phyloP scores from a whole-genome alignment of 92 coral and sea anemone species.

The Paragorgia papillata region DNA sequence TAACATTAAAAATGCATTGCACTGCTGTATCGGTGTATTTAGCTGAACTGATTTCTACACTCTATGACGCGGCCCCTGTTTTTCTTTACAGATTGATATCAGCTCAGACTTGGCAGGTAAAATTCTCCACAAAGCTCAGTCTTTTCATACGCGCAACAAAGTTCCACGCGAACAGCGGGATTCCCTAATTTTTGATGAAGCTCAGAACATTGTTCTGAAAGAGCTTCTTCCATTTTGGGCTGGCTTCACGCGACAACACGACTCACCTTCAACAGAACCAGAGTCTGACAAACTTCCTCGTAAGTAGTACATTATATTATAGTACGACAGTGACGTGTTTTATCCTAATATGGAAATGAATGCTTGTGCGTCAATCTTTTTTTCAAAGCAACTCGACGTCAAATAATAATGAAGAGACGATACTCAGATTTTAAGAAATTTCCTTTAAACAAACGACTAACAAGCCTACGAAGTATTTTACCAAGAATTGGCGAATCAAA shows the following conservation, averaged over 20 bases:
- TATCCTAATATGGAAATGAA: too few species aligned
- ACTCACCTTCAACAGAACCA: slow-evolving; percentile 61
- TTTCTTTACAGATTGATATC: slow-evolving; percentile 76
- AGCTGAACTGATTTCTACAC: too few species aligned
- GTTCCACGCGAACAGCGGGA: slow-evolving; percentile 89
- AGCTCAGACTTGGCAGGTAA: slow-evolving; percentile 92
- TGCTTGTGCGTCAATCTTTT: too few species aligned
- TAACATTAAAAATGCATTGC: too few species aligned
- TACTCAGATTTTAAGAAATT: slow-evolving; percentile 83
- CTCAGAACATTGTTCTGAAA: slow-evolving; percentile 84
- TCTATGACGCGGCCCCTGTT: too few species aligned
- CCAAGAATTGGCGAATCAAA: slow-evolving; percentile 79
- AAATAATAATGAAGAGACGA: slow-evolving; percentile 75
- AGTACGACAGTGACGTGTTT: background rate
- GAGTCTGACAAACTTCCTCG: slow-evolving; percentile 77
- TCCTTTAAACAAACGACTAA: slow-evolving; percentile 69
- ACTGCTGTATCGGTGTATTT: too few species aligned
- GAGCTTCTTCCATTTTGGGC: slow-evolving; percentile 98
- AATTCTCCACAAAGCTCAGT: slow-evolving; percentile 86
- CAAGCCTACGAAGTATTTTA: slow-evolving; percentile 67
- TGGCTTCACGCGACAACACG: slow-evolving; percentile 83
- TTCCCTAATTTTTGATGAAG: slow-evolving; percentile 85
- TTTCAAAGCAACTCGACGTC: slow-evolving; percentile 80
- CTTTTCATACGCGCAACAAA: slow-evolving; percentile 71
- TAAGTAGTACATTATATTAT: slow-evolving; percentile 55